Percentiles rank a stretch among this genome's conserved stretches.
phyloP scores from a whole-genome alignment of 2,888 invertebrate genomes.

The Notodonta ziczac region DNA sequence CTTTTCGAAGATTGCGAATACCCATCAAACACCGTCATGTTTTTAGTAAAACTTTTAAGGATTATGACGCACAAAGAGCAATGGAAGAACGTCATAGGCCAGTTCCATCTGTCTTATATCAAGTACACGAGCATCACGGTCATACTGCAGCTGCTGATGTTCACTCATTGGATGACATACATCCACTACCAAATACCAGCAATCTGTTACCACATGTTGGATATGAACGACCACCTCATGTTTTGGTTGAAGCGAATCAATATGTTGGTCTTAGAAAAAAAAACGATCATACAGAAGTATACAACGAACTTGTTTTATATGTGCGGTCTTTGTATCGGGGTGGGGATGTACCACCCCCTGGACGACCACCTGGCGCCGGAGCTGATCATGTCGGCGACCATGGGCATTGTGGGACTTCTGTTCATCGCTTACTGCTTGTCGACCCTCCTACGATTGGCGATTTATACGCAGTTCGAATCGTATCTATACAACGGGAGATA shows the following conservation, averaged over 20 bases:
- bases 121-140: conserved; percentile 37
- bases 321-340: conserved; percentile 54
- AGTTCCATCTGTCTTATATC: conserved; percentile 52
- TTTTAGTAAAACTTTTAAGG: conserved; percentile 56
- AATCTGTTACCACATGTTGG: conserved; percentile 46
- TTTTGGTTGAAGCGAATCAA: conserved; percentile 41
- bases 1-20: conserved; percentile 43
- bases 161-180: conserved; percentile 66
- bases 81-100: conserved; percentile 49
- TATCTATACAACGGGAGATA: conserved; percentile 53
- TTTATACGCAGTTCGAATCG: conserved; percentile 51
- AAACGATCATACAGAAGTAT: conserved; percentile 48
- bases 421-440: conserved; percentile 53
- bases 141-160: conserved; percentile 41
- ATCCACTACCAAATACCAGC: conserved; percentile 60
- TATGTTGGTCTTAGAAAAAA: conserved; percentile 17
- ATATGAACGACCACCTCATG: conserved; percentile 19
- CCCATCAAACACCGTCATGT: conserved; percentile 56
- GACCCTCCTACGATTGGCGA: conserved; percentile 49
- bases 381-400: conserved; percentile 44
- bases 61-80: conserved; percentile 37
- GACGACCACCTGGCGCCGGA: conserved; percentile 47
- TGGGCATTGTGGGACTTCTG: conserved; percentile 40
- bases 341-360: conserved; percentile 48
- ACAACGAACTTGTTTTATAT: conserved; percentile 54